These are phyloP conservation scores for Oryzias curvinotus DNA, from an alignment of 2,113 vertebrate species.

Conservation along the genomic window DNA sequence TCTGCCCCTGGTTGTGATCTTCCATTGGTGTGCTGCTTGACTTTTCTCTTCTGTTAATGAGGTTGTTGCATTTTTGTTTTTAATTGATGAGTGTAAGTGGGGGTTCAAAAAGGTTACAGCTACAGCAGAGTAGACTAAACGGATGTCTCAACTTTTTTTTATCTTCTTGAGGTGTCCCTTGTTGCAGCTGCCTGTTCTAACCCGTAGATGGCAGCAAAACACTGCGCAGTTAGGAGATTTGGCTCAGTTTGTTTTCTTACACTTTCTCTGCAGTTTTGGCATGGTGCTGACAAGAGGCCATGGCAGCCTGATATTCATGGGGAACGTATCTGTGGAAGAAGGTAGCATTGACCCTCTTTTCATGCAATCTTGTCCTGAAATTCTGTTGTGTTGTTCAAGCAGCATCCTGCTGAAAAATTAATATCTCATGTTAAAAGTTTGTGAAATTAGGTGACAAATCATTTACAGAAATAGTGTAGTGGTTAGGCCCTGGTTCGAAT, in stretches of 20 bases:
- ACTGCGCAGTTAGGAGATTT: neutral
- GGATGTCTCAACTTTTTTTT: too few species aligned
- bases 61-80: too few species aligned
- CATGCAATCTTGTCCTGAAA: neutral
- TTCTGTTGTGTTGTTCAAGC: too few species aligned
- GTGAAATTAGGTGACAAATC: too few species aligned
- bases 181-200: neutral
- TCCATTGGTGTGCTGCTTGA: too few species aligned
- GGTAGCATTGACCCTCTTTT: conserved; percentile 70
- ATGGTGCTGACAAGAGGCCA: conserved; percentile 89
- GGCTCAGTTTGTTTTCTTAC: neutral
- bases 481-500: too few species aligned
- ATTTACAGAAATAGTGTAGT: too few species aligned
- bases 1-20: too few species aligned
- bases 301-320: conserved; percentile 83
- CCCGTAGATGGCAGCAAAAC: conserved; percentile 21
- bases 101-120: too few species aligned
- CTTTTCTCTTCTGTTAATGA: too few species aligned
- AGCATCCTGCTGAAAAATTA: neutral
- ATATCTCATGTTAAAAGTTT: neutral
- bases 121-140: too few species aligned
- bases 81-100: too few species aligned
- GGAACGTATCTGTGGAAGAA: conserved; percentile 93
- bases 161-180: neutral
- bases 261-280: conserved; percentile 80